Evolutionary conservation across 2,888 invertebrate genomes (phyloP).

Genomic region (Parasteatoda lunata): DNA sequence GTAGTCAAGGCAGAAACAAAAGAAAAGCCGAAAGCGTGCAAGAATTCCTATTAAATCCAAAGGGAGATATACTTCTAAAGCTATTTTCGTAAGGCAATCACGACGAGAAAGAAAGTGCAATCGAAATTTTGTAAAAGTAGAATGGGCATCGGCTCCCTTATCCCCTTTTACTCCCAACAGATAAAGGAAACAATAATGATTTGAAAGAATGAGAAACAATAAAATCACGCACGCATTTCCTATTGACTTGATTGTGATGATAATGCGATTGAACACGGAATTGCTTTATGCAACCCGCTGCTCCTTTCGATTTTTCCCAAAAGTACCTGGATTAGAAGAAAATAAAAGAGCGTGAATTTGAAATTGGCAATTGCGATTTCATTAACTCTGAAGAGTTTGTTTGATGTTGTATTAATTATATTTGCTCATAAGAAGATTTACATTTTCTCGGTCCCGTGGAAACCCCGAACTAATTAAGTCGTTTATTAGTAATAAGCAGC

Average conservation of each 20-base stretch:
- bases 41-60: not conserved
- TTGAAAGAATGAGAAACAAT: conserved; percentile 36
- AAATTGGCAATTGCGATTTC: not conserved
- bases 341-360: not conserved
- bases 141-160: not conserved
- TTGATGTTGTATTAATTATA: not conserved
- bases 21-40: not conserved
- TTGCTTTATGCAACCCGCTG: not conserved
- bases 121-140: conserved; percentile 39
- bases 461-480: not conserved
- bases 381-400: not conserved
- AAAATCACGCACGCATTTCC: conserved; percentile 44
- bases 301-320: conserved; percentile 2
- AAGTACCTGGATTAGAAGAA: not conserved
- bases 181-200: conserved; percentile 30
- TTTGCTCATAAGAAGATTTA: not conserved
- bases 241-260: conserved; percentile 49
- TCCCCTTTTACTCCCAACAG: not conserved
- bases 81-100: conserved; percentile 10
- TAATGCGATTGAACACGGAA: conserved; percentile 49
- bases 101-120: conserved; percentile 3
- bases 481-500: not conserved
- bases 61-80: conserved; percentile 7
- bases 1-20: not conserved
- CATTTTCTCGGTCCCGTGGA: not conserved